These are phyloP conservation scores for Drosophila kohkoa DNA, from an alignment of 1,140 invertebrate species.

Conservation along the genomic window DNA sequence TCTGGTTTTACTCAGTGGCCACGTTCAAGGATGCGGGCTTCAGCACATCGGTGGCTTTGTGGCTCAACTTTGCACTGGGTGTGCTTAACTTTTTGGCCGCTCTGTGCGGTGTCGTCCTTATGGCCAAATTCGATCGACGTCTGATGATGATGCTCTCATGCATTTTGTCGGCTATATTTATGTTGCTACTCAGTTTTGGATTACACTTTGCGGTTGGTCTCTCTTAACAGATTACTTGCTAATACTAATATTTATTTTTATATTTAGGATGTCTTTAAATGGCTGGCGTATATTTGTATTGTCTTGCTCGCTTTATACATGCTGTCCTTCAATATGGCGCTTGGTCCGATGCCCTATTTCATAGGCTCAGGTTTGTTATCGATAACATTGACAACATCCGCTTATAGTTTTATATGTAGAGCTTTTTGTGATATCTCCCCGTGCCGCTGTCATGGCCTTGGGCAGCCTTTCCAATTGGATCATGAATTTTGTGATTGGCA, in stretches of 20 bases:
- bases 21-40: slow-evolving; percentile 88
- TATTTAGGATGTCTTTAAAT: slow-evolving; percentile 84
- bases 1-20: slow-evolving; percentile 89
- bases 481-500: slow-evolving; percentile 92
- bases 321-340: slow-evolving; percentile 91
- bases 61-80: slow-evolving; percentile 89
- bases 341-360: slow-evolving; percentile 94
- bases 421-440: slow-evolving; percentile 92
- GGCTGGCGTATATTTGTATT: slow-evolving; percentile 87
- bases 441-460: slow-evolving; percentile 92
- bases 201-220: slow-evolving; percentile 86
- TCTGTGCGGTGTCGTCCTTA: slow-evolving; percentile 86
- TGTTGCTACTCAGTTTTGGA: slow-evolving; percentile 86
- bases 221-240: background rate
- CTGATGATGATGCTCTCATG: slow-evolving; percentile 86
- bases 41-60: slow-evolving; percentile 85
- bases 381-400: background rate
- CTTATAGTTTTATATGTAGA: slow-evolving; percentile 86
- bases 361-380: slow-evolving; percentile 85
- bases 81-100: slow-evolving; percentile 88
- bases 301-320: slow-evolving; percentile 89
- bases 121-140: slow-evolving; percentile 86
- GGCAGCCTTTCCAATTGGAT: slow-evolving; percentile 95
- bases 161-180: slow-evolving; percentile 84
- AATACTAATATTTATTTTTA: background rate